Percentiles rank a stretch among this genome's conserved stretches.
Conservation (phyloP, 2,888 invertebrate species). For the Nomada fabriciana region DNA sequence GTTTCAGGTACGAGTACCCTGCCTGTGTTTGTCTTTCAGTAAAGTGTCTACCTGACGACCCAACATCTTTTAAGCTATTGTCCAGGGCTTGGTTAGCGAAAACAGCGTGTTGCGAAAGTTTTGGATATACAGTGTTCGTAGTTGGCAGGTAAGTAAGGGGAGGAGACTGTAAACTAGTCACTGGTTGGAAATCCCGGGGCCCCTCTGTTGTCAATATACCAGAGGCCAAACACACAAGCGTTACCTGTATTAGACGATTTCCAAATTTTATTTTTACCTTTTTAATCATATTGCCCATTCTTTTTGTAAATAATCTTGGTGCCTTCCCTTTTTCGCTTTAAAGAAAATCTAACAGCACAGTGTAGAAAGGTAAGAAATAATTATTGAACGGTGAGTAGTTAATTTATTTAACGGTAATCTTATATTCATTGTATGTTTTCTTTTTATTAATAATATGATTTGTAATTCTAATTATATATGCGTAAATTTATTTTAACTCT, state of each 20-base stretch:
- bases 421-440: neutral
- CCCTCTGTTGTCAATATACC: slow-evolving; percentile 60
- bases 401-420: too few relatives aligned
- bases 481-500: too few relatives aligned
- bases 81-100: slow-evolving; percentile 40
- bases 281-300: neutral
- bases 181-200: slow-evolving; percentile 26
- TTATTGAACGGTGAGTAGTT: too few relatives aligned
- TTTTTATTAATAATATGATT: too few relatives aligned
- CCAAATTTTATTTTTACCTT: neutral
- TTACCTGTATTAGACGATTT: slow-evolving; percentile 59
- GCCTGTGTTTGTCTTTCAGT: slow-evolving; percentile 16
- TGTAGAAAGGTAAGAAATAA: too few relatives aligned
- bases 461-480: too few relatives aligned
- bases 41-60: neutral
- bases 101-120: slow-evolving; percentile 51
- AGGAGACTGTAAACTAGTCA: slow-evolving; percentile 36
- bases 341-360: too few relatives aligned
- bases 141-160: slow-evolving; percentile 45
- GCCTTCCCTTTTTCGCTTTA: too few relatives aligned
- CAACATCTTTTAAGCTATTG: slow-evolving; percentile 29
- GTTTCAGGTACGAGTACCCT: slow-evolving; percentile 49
- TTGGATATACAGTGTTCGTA: slow-evolving; percentile 26
- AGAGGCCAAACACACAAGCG: slow-evolving; percentile 42
- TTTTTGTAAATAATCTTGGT: neutral